These are phyloP conservation scores for Heteromyza rotundicornis DNA, from an alignment of 2,888 invertebrate genomes.

Conservation along the genomic window DNA sequence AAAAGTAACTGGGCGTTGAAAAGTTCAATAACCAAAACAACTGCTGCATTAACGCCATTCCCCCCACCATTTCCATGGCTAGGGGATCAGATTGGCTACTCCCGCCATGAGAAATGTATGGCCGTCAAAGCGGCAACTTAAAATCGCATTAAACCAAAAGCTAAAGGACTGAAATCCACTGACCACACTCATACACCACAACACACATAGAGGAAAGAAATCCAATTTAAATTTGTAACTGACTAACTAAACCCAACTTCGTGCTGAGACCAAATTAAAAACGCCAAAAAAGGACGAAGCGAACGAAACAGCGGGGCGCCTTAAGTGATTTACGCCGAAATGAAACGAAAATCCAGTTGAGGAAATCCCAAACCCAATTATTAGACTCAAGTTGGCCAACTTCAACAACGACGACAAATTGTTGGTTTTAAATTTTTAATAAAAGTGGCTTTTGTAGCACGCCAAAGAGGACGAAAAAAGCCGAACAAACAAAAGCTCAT, in stretches of 20 bases:
- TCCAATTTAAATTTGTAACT: background rate
- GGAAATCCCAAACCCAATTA: background rate
- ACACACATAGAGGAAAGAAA: constrained; percentile 2
- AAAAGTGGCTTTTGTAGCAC: background rate
- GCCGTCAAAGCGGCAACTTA: background rate
- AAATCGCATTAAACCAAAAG: background rate
- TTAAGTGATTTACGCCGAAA: background rate
- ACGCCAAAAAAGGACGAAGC: background rate
- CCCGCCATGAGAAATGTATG: background rate
- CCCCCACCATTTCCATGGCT: too few species aligned
- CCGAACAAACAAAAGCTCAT: background rate
- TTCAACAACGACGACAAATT: background rate
- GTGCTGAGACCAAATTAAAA: background rate
- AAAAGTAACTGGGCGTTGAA: background rate
- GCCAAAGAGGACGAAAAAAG: background rate
- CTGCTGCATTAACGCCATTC: background rate
- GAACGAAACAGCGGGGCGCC: background rate
- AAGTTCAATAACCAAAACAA: background rate
- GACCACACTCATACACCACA: background rate
- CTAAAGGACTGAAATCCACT: background rate
- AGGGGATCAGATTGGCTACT: background rate
- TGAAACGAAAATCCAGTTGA: background rate
- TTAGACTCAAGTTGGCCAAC: background rate
- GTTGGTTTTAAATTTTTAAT: constrained; percentile 1
- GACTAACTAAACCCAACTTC: background rate